Evolutionary conservation across 2,888 invertebrate genomes (phyloP).

Genomic region (Nebria salina): DNA sequence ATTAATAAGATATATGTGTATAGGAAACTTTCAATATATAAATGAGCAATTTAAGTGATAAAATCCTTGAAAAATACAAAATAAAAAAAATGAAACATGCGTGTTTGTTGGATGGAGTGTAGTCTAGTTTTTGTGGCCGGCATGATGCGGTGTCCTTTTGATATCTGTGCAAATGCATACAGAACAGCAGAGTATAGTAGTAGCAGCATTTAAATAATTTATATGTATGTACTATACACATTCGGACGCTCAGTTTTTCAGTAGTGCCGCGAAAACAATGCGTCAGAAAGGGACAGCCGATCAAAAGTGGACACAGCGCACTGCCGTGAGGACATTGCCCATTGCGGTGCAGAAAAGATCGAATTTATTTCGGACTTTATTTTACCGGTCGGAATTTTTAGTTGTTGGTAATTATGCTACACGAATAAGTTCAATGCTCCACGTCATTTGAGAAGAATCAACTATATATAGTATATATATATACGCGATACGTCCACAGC

Average conservation of each 20-base stretch:
- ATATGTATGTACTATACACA: constrained; percentile 61
- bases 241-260: constrained; percentile 60
- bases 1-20: background rate
- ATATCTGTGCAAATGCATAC: constrained; percentile 60
- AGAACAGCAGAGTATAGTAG: constrained; percentile 53
- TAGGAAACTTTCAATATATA: background rate
- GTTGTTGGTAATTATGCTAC: no score
- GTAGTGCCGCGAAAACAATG: constrained; percentile 59
- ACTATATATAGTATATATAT: no score
- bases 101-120: constrained; percentile 9
- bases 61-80: no score
- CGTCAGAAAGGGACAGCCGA: constrained; percentile 55
- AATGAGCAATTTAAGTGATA: background rate
- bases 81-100: background rate
- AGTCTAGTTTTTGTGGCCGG: constrained; percentile 17
- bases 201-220: constrained; percentile 64
- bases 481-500: no score
- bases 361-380: constrained; percentile 7
- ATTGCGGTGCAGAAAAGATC: background rate
- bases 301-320: constrained; percentile 55
- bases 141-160: constrained; percentile 60
- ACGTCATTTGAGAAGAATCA: background rate
- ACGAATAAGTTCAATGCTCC: constrained; percentile 13
- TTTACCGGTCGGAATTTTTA: no score
- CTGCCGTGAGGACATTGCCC: background rate